Conservation (phyloP, 1,140 invertebrate species). For the Drosophila setifemur region DNA sequence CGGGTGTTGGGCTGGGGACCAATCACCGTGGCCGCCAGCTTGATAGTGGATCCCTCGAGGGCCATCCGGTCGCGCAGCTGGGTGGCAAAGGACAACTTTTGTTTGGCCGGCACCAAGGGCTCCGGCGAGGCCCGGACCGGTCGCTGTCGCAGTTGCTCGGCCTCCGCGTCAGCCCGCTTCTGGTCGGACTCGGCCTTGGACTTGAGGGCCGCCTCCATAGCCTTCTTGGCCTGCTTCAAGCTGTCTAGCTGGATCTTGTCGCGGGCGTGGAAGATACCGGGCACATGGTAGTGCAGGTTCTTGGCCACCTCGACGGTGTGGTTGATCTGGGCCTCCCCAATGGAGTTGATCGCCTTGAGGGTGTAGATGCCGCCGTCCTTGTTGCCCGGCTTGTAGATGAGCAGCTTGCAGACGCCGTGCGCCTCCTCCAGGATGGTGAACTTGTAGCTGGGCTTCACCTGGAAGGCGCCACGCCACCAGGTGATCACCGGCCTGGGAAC, state of each 20-base stretch:
- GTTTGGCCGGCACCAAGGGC: constrained; percentile 70
- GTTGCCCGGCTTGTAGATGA: constrained; percentile 84
- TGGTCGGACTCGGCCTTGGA: constrained; percentile 75
- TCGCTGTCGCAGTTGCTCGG: constrained; percentile 54
- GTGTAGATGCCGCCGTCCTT: constrained; percentile 86
- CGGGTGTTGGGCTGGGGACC: constrained; percentile 90
- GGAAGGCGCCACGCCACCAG: constrained; percentile 77
- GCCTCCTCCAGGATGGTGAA: constrained; percentile 81
- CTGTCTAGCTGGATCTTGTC: constrained; percentile 69
- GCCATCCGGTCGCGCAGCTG: constrained; percentile 90
- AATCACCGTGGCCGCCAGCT: constrained; percentile 92
- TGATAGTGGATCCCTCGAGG: constrained; percentile 88
- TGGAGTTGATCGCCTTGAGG: constrained; percentile 86
- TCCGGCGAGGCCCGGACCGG: constrained; percentile 64
- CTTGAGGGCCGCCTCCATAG: constrained; percentile 71
- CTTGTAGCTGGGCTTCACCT: constrained; percentile 76
- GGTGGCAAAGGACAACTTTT: constrained; percentile 87
- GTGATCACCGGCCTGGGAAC: constrained; percentile 70
- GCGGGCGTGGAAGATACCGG: constrained; percentile 75
- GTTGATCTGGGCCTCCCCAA: constrained; percentile 85
- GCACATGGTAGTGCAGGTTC: constrained; percentile 74
- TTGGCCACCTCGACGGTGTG: constrained; percentile 76
- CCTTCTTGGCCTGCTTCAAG: constrained; percentile 60
- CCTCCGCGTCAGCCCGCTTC: constrained; percentile 63
- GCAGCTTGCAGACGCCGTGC: constrained; percentile 83